phyloP scores from a whole-genome alignment of 2,113 vertebrate species.

The Neodon shergylaensis region DNA sequence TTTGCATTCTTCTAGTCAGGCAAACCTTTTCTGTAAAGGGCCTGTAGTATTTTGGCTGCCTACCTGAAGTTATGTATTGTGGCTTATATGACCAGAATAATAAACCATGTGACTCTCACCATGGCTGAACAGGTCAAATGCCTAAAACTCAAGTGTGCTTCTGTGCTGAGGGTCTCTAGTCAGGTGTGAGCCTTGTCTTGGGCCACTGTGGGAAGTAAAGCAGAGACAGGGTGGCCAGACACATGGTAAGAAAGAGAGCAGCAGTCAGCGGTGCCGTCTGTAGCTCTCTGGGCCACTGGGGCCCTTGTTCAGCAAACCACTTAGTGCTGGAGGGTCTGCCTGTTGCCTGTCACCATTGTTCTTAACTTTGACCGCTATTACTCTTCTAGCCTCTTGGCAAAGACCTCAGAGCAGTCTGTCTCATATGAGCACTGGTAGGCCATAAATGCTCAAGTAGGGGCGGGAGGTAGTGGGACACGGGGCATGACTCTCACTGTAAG shows the following conservation, averaged over 20 bases:
- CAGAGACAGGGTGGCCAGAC: background rate
- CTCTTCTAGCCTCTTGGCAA: background rate
- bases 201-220: background rate
- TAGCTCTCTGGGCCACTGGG: background rate
- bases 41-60: background rate
- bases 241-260: background rate
- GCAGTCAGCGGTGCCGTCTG: background rate
- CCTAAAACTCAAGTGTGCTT: background rate
- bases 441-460: background rate
- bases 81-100: background rate
- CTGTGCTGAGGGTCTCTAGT: background rate
- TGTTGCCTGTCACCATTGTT: background rate
- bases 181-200: background rate
- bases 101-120: background rate
- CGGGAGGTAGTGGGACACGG: no score
- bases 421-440: background rate
- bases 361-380: background rate
- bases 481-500: background rate
- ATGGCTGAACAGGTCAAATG: background rate
- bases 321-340: background rate
- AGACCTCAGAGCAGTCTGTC: background rate
- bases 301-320: background rate
- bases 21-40: conserved; percentile 7
- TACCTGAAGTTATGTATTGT: background rate
- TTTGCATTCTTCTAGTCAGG: background rate